Evolutionary conservation across 2,113 vertebrate genomes (phyloP).

Genomic region (Planiliza haematocheilus): DNA sequence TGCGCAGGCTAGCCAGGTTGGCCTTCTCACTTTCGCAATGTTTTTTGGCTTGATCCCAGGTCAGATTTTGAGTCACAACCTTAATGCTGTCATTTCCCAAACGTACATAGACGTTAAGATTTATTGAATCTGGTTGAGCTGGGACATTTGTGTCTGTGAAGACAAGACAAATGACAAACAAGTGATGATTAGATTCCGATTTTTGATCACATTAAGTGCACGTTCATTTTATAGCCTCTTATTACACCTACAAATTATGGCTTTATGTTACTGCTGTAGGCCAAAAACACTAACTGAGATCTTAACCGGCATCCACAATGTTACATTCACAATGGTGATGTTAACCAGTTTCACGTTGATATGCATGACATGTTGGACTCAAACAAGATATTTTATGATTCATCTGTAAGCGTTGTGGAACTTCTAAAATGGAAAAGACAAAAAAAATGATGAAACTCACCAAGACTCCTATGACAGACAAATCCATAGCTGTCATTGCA

Average conservation of each 20-base stretch:
- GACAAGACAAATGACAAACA: background rate
- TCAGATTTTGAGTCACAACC: constrained; percentile 81
- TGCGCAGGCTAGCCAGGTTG: constrained; percentile 85
- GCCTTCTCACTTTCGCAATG: constrained; percentile 80
- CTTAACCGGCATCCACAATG: too few relatives aligned
- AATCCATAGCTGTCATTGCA: constrained; percentile 87
- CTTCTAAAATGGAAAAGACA: constrained; percentile 1
- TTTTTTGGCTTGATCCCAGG: constrained; percentile 85
- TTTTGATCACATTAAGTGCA: background rate
- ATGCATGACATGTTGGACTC: background rate
- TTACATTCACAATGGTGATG: too few relatives aligned
- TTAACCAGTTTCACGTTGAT: background rate
- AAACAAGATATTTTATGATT: background rate
- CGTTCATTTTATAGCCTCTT: background rate
- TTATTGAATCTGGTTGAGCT: constrained; percentile 53
- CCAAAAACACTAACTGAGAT: background rate
- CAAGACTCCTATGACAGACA: constrained; percentile 84
- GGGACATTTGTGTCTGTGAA: constrained; percentile 79
- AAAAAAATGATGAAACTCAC: constrained; percentile 76
- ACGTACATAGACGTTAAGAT: constrained; percentile 68
- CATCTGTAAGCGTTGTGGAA: background rate
- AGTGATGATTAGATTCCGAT: background rate
- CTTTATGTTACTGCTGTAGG: background rate
- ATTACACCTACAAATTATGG: background rate
- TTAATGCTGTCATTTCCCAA: constrained; percentile 87